Conservation (phyloP, 2,888 invertebrate genomes). For the Perithous albicinctus region DNA sequence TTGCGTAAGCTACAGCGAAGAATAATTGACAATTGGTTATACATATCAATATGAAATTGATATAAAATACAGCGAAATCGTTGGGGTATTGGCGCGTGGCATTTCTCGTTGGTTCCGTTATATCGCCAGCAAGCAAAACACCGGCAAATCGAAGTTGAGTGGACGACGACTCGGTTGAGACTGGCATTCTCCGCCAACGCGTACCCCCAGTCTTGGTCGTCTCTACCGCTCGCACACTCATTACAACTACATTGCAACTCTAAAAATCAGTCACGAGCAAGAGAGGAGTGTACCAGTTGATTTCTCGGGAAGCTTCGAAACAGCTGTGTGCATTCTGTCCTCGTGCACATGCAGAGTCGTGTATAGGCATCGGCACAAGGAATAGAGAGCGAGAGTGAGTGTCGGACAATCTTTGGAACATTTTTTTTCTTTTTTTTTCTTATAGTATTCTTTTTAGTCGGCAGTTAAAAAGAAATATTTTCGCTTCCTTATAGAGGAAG, state of each 20-base stretch:
- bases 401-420: too few species aligned
- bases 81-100: conserved; percentile 4
- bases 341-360: not conserved
- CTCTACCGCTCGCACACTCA: not conserved
- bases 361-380: too few species aligned
- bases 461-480: too few species aligned
- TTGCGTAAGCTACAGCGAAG: not conserved
- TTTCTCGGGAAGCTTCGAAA: not conserved
- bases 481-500: too few species aligned
- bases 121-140: not conserved
- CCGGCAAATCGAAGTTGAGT: conserved; percentile 36
- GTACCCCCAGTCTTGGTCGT: conserved; percentile 7
- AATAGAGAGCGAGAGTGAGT: too few species aligned
- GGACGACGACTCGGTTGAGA: conserved; percentile 52
- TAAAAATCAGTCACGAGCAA: not conserved
- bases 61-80: not conserved
- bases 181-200: conserved; percentile 57
- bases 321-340: not conserved
- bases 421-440: too few species aligned
- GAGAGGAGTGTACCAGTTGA: not conserved
- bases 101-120: conserved; percentile 24
- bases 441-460: too few species aligned
- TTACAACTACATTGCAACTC: not conserved
- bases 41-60: too few species aligned
- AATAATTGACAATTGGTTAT: too few species aligned